These are phyloP conservation scores for Canis aureus DNA, from an alignment of 2,113 vertebrate species.

Conservation along the genomic window DNA sequence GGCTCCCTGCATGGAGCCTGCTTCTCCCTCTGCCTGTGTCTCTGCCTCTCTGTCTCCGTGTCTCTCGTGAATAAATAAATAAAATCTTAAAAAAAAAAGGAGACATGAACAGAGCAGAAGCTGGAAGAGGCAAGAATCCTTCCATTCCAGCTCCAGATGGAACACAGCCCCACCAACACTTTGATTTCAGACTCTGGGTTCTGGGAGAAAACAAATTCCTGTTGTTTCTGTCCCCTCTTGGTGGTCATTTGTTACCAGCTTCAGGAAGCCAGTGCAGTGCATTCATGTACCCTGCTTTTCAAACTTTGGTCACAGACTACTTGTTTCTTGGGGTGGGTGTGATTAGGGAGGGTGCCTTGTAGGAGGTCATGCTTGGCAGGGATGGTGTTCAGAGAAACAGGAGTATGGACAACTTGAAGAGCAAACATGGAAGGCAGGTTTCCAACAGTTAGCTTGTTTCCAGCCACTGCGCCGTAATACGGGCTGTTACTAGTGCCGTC, in stretches of 20 bases:
- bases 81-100: no score
- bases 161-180: fast-evolving
- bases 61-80: no score
- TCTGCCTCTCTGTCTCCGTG: no score
- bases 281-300: neutral
- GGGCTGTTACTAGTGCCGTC: neutral
- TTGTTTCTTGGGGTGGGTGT: neutral
- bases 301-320: neutral
- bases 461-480: fast-evolving
- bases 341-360: neutral
- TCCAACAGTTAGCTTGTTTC: fast-evolving
- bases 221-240: no score
- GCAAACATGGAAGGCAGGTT: neutral
- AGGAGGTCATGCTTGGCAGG: neutral
- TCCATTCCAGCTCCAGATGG: neutral
- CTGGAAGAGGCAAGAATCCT: neutral
- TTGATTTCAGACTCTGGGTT: neutral
- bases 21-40: no score
- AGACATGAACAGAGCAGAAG: neutral
- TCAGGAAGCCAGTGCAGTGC: neutral
- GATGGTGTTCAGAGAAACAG: neutral
- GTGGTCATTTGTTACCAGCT: neutral
- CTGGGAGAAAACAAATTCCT: neutral
- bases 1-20: no score
- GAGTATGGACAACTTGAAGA: neutral